Evolutionary conservation across 2,113 vertebrate genomes (phyloP), one percentile per base, ranked within the genome.

Genomic region (Microcebus tavaratra): DNA sequence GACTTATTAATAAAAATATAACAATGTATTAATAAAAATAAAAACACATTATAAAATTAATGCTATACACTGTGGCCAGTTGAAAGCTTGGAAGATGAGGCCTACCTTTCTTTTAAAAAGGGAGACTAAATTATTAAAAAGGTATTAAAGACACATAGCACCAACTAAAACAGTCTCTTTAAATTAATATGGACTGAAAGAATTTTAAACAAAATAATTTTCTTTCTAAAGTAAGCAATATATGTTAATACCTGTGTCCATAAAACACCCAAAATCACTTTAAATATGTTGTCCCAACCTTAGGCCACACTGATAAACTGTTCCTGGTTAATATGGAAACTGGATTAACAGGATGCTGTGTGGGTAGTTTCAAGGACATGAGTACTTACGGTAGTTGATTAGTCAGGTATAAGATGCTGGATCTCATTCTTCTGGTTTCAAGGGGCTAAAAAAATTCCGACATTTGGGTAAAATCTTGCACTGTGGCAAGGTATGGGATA

Each of bases 171-270:
- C 1, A 42, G 50, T 79, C 67, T 84, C 73, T 76, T 31, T 88
- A 75, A 94, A 89, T 96, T 98, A 87, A 90, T 93, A 70, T 59
- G 36, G 61, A 86, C 23, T 53, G n/a, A 95, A 92, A 94, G 83
- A 94, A 84, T 80, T 93, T 84, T 87, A 95, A 97, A 65, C 36
- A 17, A 42, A 91, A 61, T 83, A 36, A 70, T 83, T 94, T 95
- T 67, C 75, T 94, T 82, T 92, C 67, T 87, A 87, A 96, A 59
- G 50, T 14, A 95, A 96, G 42, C 29, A 85, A 70, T 79, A 53
- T 76, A 14, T 45, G 48, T 91, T 48, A 79, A 78, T 36, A 78
- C 15, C 29, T 57, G 45, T 73, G 39, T 6, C 45, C 63, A 91
- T 6, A 61, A 92, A 88, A 57, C 42, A 39, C 68, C 81, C 42